A percentile compares a stretch with the other conserved stretches of the same genome.
Evolutionary conservation across 2,797 vertebrate genomes (phyloP).

Genomic region (Hylomyscus alleni): DNA sequence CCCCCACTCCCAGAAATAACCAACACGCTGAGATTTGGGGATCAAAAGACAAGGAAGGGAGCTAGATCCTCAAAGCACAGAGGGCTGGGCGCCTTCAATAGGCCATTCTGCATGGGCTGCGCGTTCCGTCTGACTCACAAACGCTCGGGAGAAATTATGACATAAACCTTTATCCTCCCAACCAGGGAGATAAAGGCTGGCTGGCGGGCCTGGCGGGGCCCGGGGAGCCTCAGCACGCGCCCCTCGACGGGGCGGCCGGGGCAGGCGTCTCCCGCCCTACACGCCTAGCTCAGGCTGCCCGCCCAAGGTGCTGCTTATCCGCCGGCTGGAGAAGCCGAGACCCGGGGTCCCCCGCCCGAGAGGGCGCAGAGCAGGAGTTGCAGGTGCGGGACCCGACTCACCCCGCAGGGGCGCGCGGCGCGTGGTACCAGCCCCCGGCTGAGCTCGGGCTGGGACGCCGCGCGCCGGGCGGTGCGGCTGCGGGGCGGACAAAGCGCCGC

Average conservation of each 20-base stretch:
- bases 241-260: constrained; percentile 70
- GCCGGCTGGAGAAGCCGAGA: not conserved
- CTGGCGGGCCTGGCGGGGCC: constrained; percentile 42
- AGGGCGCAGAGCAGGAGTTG: not conserved
- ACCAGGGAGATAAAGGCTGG: constrained; percentile 44
- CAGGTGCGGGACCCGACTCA: not conserved
- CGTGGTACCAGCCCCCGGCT: not conserved
- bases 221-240: not conserved
- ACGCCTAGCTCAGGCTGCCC: not conserved
- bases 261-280: not conserved
- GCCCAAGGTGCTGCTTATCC: constrained; percentile 7
- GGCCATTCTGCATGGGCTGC: constrained; percentile 74
- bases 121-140: constrained; percentile 82
- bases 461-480: not conserved
- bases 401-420: not conserved
- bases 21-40: constrained; percentile 25
- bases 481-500: constrained; percentile 72
- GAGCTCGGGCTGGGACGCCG: constrained; percentile 10
- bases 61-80: constrained; percentile 26
- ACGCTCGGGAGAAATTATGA: constrained; percentile 69
- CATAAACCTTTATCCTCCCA: constrained; percentile 76
- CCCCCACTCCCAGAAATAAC: constrained; percentile 31
- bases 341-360: not conserved
- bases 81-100: constrained; percentile 61
- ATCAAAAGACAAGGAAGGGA: not conserved